Evolutionary conservation across 2,113 vertebrate genomes (phyloP).

Genomic region (Gymnobelideus leadbeateri): DNA sequence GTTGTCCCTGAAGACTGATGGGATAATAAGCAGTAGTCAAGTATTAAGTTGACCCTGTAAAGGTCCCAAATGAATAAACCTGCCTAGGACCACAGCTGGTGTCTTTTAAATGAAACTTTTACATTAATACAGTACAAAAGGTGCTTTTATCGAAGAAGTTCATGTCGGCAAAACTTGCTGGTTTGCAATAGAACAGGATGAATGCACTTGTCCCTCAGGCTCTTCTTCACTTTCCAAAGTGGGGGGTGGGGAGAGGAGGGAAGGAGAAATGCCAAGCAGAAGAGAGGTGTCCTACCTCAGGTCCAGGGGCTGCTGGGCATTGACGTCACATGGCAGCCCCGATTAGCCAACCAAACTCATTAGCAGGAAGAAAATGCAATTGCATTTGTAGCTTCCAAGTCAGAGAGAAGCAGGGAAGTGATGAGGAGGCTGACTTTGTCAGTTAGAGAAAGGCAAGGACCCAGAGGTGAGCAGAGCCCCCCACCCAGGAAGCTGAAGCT

Average conservation of each 20-base stretch:
- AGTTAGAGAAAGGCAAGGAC: background rate
- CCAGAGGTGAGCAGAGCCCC: background rate
- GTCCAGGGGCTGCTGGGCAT: background rate
- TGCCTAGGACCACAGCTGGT: constrained; percentile 89
- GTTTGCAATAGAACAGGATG: constrained; percentile 42
- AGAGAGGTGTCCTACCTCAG: constrained; percentile 19
- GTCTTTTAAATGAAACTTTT: constrained; percentile 90
- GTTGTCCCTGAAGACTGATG: constrained; percentile 92
- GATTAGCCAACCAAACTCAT: constrained; percentile 48
- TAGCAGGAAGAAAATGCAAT: constrained; percentile 37
- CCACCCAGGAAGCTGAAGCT: background rate
- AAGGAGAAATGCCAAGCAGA: constrained; percentile 32
- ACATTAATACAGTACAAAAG: constrained; percentile 84
- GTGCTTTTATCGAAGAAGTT: constrained; percentile 82
- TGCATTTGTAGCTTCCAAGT: constrained; percentile 14
- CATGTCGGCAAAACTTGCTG: constrained; percentile 62
- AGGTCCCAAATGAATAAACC: constrained; percentile 91
- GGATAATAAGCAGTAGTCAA: constrained; percentile 93
- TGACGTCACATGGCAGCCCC: background rate
- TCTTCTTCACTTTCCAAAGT: constrained; percentile 2
- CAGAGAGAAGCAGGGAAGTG: background rate
- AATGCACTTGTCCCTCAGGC: background rate
- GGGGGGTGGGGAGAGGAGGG: background rate
- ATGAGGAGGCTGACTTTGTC: background rate
- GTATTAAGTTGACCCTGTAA: constrained; percentile 92